Evolutionary conservation across 1,140 invertebrate genomes (phyloP).

Genomic region (Gonatopus flavifemur): DNA sequence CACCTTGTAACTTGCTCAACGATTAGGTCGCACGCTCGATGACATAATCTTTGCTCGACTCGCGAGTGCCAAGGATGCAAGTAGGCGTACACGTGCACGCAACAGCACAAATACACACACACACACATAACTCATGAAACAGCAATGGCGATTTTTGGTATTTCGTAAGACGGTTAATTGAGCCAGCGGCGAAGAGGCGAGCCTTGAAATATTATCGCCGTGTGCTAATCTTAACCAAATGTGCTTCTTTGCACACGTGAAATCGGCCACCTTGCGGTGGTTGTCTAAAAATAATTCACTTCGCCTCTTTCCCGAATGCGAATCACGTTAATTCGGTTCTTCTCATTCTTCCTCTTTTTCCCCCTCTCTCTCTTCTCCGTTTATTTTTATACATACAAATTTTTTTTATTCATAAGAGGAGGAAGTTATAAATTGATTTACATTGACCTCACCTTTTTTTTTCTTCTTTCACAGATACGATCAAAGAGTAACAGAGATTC

Average conservation of each 20-base stretch:
- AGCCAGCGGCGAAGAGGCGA: conserved; percentile 7
- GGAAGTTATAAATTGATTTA: too few species aligned
- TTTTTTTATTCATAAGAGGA: too few species aligned
- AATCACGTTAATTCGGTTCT: too few species aligned
- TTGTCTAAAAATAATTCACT: conserved; percentile 14
- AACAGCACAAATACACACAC: background rate
- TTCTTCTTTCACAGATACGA: conserved; percentile 32
- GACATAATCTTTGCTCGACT: conserved; percentile 30
- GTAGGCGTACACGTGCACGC: conserved; percentile 12
- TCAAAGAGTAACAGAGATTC: conserved; percentile 35
- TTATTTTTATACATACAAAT: too few species aligned
- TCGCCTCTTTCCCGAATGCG: too few species aligned
- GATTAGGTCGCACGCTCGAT: conserved; percentile 17
- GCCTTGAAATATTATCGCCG: conserved; percentile 38
- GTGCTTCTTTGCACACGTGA: conserved; percentile 9
- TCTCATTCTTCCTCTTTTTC: too few species aligned
- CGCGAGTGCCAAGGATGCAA: conserved; percentile 35
- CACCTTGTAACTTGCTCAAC: too few species aligned
- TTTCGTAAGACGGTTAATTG: conserved; percentile 33
- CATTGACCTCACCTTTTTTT: conserved; percentile 3
- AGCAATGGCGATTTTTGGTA: conserved; percentile 27
- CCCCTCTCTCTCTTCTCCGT: background rate
- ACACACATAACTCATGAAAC: background rate
- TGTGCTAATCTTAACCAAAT: conserved; percentile 26
- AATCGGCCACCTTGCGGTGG: conserved; percentile 17